These are phyloP conservation scores for Neodiprion virginianus DNA, from an alignment of 1,140 invertebrate genomes.

Conservation along the genomic window DNA sequence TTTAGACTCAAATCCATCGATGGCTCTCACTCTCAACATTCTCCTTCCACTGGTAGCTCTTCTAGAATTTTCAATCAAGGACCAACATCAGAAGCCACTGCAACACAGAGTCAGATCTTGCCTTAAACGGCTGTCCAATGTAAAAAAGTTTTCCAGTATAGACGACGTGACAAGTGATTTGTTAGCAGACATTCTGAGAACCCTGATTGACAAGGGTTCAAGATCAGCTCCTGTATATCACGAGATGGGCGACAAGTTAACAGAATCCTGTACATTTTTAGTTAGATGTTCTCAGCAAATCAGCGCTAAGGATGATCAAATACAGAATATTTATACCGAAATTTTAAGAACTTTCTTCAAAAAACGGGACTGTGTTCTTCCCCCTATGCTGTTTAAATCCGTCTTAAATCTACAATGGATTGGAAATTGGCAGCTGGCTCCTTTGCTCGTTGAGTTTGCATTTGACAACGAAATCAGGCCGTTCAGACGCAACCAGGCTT, in stretches of 20 bases:
- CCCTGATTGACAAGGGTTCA: slow-evolving; percentile 69
- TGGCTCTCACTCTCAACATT: slow-evolving; percentile 72
- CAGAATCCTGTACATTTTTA: slow-evolving; percentile 71
- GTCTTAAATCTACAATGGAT: slow-evolving; percentile 69
- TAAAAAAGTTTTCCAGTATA: slow-evolving; percentile 68
- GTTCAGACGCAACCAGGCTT: slow-evolving; percentile 69
- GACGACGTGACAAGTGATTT: slow-evolving; percentile 65
- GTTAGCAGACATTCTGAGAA: slow-evolving; percentile 62
- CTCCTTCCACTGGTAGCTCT: slow-evolving; percentile 69
- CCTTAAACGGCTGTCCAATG: slow-evolving; percentile 66
- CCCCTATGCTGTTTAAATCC: slow-evolving; percentile 70
- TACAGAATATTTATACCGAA: slow-evolving; percentile 62
- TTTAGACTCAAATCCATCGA: slow-evolving; percentile 69
- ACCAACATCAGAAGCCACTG: slow-evolving; percentile 72
- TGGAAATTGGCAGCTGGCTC: slow-evolving; percentile 65
- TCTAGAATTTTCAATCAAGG: slow-evolving; percentile 72
- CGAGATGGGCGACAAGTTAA: slow-evolving; percentile 71
- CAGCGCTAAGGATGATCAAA: slow-evolving; percentile 42
- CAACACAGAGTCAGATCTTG: slow-evolving; percentile 67
- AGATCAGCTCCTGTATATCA: slow-evolving; percentile 70
- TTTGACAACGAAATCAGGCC: slow-evolving; percentile 68
- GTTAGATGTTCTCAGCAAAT: slow-evolving; percentile 66
- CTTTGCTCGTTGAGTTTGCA: slow-evolving; percentile 64
- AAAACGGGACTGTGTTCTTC: slow-evolving; percentile 69
- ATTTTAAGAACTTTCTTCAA: slow-evolving; percentile 66